These are phyloP conservation scores for Neotoxoptera formosana DNA, from an alignment of 1,140 invertebrate genomes.

Conservation along the genomic window DNA sequence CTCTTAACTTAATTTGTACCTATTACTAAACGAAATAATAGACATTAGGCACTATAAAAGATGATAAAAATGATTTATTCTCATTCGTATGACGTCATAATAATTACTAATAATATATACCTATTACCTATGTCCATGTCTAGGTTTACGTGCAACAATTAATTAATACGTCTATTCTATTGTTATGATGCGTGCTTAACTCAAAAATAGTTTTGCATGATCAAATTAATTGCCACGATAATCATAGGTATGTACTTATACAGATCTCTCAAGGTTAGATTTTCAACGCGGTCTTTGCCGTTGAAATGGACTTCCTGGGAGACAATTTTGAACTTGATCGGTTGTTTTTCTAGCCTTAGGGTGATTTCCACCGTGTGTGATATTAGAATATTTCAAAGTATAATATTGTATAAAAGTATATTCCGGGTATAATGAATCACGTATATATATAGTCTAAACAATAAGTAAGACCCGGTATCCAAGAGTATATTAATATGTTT, in stretches of 20 bases:
- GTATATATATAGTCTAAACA: background rate
- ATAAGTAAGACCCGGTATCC: background rate
- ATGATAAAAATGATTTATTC: background rate
- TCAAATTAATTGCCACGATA: background rate
- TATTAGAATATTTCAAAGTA: background rate
- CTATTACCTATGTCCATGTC: background rate
- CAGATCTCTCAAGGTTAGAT: background rate
- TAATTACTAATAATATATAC: background rate
- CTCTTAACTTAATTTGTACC: background rate
- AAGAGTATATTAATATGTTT: background rate
- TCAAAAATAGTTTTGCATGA: background rate
- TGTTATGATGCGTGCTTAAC: background rate
- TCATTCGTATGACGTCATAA: background rate
- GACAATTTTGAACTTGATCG: background rate
- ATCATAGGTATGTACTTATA: background rate
- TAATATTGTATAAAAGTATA: background rate
- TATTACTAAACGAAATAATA: background rate
- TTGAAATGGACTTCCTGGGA: slow-evolving; percentile 10
- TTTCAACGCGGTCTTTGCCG: background rate
- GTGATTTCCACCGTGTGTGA: background rate
- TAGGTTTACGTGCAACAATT: slow-evolving; percentile 19
- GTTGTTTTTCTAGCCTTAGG: background rate
- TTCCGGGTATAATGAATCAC: slow-evolving; percentile 25
- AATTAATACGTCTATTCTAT: slow-evolving; percentile 6
- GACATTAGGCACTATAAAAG: background rate